Conservation (phyloP, 2,113 vertebrate species). For the Cromileptes altivelis region DNA sequence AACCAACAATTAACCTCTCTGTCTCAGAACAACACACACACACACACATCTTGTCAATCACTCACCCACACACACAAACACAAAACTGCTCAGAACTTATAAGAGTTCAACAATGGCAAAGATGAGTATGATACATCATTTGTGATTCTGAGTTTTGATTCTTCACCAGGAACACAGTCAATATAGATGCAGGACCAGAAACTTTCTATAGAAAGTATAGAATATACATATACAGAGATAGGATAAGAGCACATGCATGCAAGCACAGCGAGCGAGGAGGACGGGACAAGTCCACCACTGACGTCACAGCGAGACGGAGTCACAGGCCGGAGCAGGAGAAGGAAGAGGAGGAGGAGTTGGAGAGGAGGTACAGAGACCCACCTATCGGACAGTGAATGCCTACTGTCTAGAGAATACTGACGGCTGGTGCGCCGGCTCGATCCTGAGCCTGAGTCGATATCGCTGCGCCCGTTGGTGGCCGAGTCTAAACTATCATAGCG, state of each 20-base stretch:
- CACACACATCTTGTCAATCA: constrained; percentile 28
- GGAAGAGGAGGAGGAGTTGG: constrained; percentile 64
- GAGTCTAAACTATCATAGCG: constrained; percentile 95
- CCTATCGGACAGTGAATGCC: constrained; percentile 93
- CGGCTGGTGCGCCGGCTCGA: constrained; percentile 91
- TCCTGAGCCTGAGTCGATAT: constrained; percentile 93
- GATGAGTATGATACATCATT: constrained; percentile 36
- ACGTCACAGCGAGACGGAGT: constrained; percentile 87
- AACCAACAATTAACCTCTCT: constrained; percentile 51
- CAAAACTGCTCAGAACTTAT: constrained; percentile 32
- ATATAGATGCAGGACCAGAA: constrained; percentile 59
- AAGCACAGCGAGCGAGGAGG: constrained; percentile 87
- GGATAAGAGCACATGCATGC: constrained; percentile 86
- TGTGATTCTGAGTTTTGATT: constrained; percentile 27
- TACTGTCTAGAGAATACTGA: constrained; percentile 95
- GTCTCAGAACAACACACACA: constrained; percentile 36
- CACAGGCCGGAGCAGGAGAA: constrained; percentile 85
- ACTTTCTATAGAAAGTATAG: constrained; percentile 43
- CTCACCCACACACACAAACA: constrained; percentile 55
- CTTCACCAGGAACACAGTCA: constrained; percentile 56
- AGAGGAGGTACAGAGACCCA: constrained; percentile 88
- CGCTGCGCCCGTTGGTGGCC: constrained; percentile 92
- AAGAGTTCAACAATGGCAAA: constrained; percentile 34
- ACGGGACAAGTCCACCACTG: constrained; percentile 88
- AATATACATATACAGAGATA: constrained; percentile 72